Percentiles rank a stretch among this genome's conserved stretches.
Conservation (phyloP, 2,113 vertebrate species). For the Gasterosteus nipponicus region DNA sequence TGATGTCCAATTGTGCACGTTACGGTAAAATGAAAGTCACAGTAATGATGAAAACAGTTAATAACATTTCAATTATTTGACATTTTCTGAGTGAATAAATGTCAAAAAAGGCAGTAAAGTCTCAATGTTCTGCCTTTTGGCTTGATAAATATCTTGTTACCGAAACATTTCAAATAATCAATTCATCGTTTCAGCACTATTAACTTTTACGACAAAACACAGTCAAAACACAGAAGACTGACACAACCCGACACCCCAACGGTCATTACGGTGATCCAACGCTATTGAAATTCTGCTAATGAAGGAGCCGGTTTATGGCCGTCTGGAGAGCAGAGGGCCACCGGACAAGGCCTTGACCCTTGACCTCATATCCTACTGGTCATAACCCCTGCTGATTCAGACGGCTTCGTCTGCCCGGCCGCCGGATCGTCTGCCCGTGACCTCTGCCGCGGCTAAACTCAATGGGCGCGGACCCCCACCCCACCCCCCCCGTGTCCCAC, state of each 20-base stretch:
- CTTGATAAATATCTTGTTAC: not conserved
- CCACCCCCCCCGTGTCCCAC: not conserved
- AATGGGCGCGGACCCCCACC: conserved; percentile 26
- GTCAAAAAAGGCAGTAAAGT: not conserved
- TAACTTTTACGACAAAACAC: not conserved
- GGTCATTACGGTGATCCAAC: conserved; percentile 26
- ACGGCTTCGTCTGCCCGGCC: conserved; percentile 26
- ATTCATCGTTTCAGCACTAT: not conserved
- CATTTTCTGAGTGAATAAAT: not conserved
- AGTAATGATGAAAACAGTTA: not conserved
- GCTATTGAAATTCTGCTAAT: conserved; percentile 22
- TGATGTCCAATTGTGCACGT: not conserved
- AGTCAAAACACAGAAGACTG: not conserved
- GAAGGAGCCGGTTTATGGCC: conserved; percentile 40
- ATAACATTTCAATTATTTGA: not conserved
- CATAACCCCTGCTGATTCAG: conserved; percentile 55
- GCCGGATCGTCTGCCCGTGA: conserved; percentile 53
- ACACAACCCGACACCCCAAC: not conserved
- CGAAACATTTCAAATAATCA: not conserved
- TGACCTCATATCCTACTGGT: conserved; percentile 54
- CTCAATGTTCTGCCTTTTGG: not conserved
- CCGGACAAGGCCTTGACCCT: conserved; percentile 59
- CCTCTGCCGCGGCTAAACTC: conserved; percentile 60
- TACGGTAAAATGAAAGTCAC: not conserved
- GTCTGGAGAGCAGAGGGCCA: conserved; percentile 36